A percentile compares a stretch with the other conserved stretches of the same genome.
These are phyloP conservation scores for Diarsia mendica DNA, from an alignment of 2,888 invertebrate species.

Conservation along the genomic window DNA sequence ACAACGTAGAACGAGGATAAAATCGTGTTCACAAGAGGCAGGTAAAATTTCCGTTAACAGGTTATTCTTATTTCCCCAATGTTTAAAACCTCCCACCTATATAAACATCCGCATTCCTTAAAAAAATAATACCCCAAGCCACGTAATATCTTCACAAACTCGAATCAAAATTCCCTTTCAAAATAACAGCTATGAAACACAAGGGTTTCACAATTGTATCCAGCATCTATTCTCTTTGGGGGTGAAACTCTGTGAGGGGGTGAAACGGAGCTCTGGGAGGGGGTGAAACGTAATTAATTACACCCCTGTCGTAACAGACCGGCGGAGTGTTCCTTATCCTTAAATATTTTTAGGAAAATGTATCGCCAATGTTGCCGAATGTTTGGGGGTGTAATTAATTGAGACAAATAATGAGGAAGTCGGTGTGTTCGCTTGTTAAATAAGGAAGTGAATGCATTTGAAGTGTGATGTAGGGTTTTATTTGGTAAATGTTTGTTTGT, in stretches of 20 bases:
- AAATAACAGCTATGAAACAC: constrained; percentile 51
- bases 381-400: constrained; percentile 38
- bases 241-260: constrained; percentile 11
- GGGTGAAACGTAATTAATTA: constrained; percentile 59
- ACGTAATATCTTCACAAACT: constrained; percentile 34
- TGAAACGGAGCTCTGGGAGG: constrained; percentile 14
- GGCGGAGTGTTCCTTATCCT: constrained; percentile 51
- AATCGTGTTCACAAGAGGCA: not conserved
- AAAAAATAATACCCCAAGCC: constrained; percentile 23
- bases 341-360: constrained; percentile 58
- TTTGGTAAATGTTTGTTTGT: not conserved
- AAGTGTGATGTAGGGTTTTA: not conserved
- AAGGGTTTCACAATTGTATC: constrained; percentile 46
- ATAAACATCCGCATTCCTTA: not conserved
- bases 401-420: constrained; percentile 33
- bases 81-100: not conserved
- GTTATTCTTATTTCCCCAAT: not conserved
- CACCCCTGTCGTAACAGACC: constrained; percentile 58
- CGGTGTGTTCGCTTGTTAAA: not conserved
- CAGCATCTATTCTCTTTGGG: constrained; percentile 50
- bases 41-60: not conserved
- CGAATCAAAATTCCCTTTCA: constrained; percentile 58
- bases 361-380: constrained; percentile 47
- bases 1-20: not conserved
- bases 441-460: constrained; percentile 8